Evolutionary conservation across 2,888 invertebrate genomes (phyloP).

Genomic region (Eledona agricola): DNA sequence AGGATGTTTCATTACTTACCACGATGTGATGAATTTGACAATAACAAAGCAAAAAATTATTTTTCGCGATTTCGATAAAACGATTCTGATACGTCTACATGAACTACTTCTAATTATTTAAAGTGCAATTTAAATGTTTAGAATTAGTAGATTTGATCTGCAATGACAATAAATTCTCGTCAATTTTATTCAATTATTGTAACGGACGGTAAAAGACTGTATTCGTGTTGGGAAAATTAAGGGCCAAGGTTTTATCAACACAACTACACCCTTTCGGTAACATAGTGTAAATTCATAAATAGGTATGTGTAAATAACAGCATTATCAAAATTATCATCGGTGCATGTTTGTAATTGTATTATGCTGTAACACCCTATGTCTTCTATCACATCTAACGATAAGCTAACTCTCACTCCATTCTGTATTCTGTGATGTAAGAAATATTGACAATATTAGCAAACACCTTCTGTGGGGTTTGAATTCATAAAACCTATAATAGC

Average conservation of each 20-base stretch:
- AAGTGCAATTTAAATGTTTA: constrained; percentile 46
- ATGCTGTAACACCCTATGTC: constrained; percentile 36
- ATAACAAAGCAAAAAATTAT: constrained; percentile 37
- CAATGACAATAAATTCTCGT: constrained; percentile 53
- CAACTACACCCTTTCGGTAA: constrained; percentile 45
- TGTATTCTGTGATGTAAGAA: constrained; percentile 56
- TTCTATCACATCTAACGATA: constrained; percentile 28
- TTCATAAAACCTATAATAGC: constrained; percentile 38
- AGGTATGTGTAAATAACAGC: constrained; percentile 38
- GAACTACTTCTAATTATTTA: constrained; percentile 35
- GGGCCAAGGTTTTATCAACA: constrained; percentile 57
- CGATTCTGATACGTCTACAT: constrained; percentile 37
- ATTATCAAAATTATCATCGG: constrained; percentile 32
- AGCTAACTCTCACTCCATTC: constrained; percentile 36
- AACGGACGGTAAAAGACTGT: constrained; percentile 36
- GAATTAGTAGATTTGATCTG: constrained; percentile 40
- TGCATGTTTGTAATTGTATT: constrained; percentile 40
- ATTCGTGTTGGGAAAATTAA: constrained; percentile 55
- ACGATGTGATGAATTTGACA: constrained; percentile 44
- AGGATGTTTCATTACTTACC: constrained; percentile 22
- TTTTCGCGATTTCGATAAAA: constrained; percentile 32
- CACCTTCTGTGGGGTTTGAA: constrained; percentile 52
- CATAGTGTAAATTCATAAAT: constrained; percentile 27
- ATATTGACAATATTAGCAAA: constrained; percentile 55
- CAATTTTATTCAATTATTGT: constrained; percentile 43